phyloP scores from a whole-genome alignment of 1,140 invertebrate genomes.

The Mycetomoellerius zeteki region DNA sequence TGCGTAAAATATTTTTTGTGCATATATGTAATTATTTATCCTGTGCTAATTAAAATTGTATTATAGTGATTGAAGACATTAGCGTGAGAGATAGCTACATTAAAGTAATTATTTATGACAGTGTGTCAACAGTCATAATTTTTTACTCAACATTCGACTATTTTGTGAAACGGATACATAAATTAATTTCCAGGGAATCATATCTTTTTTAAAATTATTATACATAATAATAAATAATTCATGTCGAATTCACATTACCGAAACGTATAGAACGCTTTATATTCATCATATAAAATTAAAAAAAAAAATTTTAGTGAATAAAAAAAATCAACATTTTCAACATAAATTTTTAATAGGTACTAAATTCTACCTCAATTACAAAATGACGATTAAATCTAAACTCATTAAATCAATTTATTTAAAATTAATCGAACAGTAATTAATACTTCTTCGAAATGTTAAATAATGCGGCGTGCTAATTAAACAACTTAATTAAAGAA shows the following conservation, averaged over 20 bases:
- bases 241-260: neutral
- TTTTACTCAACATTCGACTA: neutral
- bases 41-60: slow-evolving; percentile 9
- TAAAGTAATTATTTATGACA: neutral
- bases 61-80: neutral
- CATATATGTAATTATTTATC: slow-evolving; percentile 19
- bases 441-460: neutral
- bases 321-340: neutral
- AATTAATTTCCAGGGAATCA: neutral
- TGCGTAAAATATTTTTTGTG: neutral
- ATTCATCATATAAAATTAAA: neutral
- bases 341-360: slow-evolving; percentile 13
- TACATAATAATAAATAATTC: slow-evolving; percentile 22
- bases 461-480: slow-evolving; percentile 2
- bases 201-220: neutral
- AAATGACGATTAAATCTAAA: slow-evolving; percentile 7
- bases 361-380: neutral
- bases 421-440: neutral
- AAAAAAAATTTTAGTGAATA: neutral
- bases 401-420: neutral
- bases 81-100: neutral
- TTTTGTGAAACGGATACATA: neutral
- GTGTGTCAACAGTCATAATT: neutral
- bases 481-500: neutral
- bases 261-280: neutral